Conservation (phyloP, 92 coral and sea anemone genomes). For the Blastomussa wellsi region DNA sequence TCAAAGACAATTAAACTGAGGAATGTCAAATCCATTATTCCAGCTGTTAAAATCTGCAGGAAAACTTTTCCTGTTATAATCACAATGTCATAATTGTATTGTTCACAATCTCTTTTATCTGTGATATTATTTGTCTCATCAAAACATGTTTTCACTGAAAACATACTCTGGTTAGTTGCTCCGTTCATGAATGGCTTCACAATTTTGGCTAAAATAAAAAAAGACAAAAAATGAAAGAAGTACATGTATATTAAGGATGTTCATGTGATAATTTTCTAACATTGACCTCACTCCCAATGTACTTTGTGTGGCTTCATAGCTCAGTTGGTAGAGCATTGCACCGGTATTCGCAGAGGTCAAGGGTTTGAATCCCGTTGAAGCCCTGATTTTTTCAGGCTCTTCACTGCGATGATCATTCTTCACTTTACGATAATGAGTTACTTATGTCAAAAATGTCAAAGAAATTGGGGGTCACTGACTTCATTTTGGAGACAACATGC, state of each 20-base stretch:
- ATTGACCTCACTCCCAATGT: no score
- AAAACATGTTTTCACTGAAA: constrained; percentile 32
- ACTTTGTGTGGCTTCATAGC: no score
- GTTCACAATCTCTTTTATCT: background rate
- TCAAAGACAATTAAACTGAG: constrained; percentile 51
- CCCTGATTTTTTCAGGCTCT: no score
- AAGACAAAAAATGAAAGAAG: background rate
- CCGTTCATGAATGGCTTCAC: constrained; percentile 26
- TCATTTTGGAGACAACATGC: no score
- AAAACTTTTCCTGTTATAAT: constrained; percentile 35
- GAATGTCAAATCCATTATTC: constrained; percentile 16
- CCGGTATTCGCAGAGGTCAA: no score
- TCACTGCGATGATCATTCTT: no score
- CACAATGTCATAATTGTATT: background rate
- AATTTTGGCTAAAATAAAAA: constrained; percentile 12
- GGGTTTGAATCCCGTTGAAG: no score
- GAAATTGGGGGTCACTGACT: no score
- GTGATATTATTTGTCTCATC: background rate
- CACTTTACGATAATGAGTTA: no score
- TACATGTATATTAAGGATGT: background rate
- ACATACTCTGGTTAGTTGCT: background rate
- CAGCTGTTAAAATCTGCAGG: constrained; percentile 21
- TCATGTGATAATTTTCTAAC: no score
- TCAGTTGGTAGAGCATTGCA: no score
- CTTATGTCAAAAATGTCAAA: no score